Conservation (phyloP, 2,797 vertebrate genomes). For the Pristis pectinata region DNA sequence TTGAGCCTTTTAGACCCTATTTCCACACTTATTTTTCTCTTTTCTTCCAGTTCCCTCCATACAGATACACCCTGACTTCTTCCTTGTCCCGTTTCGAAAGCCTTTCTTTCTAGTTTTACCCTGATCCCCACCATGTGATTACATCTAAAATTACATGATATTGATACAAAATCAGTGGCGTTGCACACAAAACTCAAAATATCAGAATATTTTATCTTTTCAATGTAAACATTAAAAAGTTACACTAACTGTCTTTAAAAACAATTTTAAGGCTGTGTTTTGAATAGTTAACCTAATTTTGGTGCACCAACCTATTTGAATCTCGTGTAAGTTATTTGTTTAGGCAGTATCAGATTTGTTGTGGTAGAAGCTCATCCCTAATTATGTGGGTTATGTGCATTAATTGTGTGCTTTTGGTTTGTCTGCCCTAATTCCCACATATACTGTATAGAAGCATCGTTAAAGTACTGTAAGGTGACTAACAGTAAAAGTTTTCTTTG, state of each 20-base stretch:
- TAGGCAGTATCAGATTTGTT: neutral
- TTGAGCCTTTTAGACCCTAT: too few relatives aligned
- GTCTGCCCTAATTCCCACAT: neutral
- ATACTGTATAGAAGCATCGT: neutral
- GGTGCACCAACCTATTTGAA: neutral
- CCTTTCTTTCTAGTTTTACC: too few relatives aligned
- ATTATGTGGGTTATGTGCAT: neutral
- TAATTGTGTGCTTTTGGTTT: neutral
- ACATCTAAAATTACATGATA: neutral
- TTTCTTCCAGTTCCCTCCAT: too few relatives aligned
- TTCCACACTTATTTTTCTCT: too few relatives aligned
- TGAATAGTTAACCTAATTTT: neutral
- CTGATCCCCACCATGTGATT: conserved; percentile 43
- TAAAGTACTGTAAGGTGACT: neutral
- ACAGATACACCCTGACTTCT: too few relatives aligned
- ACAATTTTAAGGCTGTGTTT: neutral
- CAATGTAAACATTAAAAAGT: neutral
- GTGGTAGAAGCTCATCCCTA: neutral
- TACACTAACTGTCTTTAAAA: neutral
- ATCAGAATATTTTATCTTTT: neutral
- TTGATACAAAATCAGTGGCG: neutral
- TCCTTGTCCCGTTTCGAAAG: too few relatives aligned
- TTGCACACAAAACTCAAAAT: neutral
- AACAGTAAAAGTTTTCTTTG: neutral
- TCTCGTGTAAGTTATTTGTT: neutral